phyloP scores from a whole-genome alignment of 2,797 vertebrate species.

The Potorous gilbertii region DNA sequence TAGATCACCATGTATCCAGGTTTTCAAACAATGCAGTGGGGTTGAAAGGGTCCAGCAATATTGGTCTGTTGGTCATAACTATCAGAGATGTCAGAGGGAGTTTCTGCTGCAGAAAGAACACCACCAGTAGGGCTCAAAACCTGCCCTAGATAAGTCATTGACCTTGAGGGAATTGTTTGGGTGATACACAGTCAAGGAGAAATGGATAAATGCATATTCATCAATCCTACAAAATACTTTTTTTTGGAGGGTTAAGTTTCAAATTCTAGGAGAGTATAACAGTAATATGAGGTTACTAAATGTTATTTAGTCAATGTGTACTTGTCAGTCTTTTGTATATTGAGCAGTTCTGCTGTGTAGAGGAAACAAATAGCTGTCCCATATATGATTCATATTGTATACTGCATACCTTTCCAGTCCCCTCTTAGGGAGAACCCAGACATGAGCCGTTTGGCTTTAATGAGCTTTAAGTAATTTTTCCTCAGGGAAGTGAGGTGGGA shows the following conservation, averaged over 20 bases:
- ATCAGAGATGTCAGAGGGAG: neutral
- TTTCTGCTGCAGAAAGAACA: neutral
- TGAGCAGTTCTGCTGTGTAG: neutral
- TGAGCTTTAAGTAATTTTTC: neutral
- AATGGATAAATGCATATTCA: neutral
- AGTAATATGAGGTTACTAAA: neutral
- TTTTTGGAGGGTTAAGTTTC: neutral
- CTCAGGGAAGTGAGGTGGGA: neutral
- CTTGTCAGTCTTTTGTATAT: neutral
- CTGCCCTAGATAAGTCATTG: neutral
- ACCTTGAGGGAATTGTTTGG: neutral
- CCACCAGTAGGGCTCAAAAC: neutral
- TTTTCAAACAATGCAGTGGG: neutral
- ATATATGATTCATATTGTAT: neutral
- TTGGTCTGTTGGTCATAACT: neutral
- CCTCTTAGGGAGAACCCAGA: neutral
- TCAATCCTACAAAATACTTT: neutral
- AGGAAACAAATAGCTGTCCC: neutral
- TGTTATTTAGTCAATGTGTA: neutral
- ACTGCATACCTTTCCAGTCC: neutral
- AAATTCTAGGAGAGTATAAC: neutral
- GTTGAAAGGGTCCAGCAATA: neutral
- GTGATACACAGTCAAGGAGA: neutral
- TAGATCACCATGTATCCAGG: neutral
- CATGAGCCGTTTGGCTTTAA: too few relatives aligned